These are phyloP conservation scores for Diploscapter pachys DNA, from an alignment of 1,140 invertebrate species.

Conservation along the genomic window DNA sequence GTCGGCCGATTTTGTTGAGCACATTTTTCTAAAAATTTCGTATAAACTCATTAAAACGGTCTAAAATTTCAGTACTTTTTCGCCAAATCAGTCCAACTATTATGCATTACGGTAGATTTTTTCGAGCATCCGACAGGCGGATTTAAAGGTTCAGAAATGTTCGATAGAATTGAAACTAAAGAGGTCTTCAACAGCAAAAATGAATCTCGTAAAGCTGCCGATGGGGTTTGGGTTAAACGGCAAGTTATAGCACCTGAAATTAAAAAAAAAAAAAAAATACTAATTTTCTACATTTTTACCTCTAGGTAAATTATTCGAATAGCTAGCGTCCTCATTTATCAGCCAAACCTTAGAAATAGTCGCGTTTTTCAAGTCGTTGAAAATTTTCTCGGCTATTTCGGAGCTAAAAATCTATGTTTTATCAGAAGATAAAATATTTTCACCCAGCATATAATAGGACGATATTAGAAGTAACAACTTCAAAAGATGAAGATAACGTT, in stretches of 20 bases:
- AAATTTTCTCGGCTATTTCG: constrained; percentile 24
- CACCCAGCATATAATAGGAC: constrained; percentile 50
- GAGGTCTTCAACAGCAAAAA: background rate
- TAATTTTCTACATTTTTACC: background rate
- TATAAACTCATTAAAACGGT: background rate
- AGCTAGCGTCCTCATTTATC: constrained; percentile 44
- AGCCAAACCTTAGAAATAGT: constrained; percentile 48
- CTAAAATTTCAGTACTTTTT: background rate
- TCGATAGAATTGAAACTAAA: constrained; percentile 7
- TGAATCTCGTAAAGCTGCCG: constrained; percentile 21
- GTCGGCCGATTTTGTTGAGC: constrained; percentile 22
- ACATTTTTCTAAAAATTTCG: constrained; percentile 12
- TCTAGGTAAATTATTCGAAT: background rate
- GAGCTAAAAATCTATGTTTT: constrained; percentile 38
- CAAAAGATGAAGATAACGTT: constrained; percentile 38
- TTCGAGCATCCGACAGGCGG: background rate
- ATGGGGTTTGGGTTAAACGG: constrained; percentile 20
- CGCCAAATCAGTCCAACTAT: too few species aligned
- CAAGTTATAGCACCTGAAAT: constrained; percentile 16
- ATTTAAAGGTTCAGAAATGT: constrained; percentile 5
- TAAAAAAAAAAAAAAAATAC: too few species aligned
- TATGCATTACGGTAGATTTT: background rate
- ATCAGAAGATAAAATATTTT: background rate
- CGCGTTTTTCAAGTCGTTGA: constrained; percentile 28
- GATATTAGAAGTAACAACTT: constrained; percentile 55